Conservation (phyloP, 1,140 invertebrate species). For the Branchinecta lynchi region DNA sequence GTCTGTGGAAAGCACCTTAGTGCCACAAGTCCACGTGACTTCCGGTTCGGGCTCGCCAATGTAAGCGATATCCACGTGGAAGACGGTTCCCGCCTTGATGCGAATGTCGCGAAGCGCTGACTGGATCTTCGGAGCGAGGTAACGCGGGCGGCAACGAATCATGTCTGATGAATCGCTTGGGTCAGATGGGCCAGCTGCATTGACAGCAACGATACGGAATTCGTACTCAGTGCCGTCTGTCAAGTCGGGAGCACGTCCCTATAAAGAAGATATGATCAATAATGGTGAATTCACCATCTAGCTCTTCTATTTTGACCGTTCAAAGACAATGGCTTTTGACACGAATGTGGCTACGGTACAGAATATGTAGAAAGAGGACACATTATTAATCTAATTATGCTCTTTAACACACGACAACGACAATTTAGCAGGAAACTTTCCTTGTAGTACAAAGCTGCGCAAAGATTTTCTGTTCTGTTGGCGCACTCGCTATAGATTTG, state of each 20-base stretch:
- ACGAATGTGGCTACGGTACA: too few relatives aligned
- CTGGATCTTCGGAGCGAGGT: conserved; percentile 72
- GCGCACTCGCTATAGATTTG: too few relatives aligned
- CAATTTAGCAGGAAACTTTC: too few relatives aligned
- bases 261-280: neutral
- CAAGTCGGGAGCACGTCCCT: conserved; percentile 54
- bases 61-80: conserved; percentile 82
- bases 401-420: too few relatives aligned
- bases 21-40: conserved; percentile 64
- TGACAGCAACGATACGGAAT: conserved; percentile 87
- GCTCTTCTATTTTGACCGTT: too few relatives aligned
- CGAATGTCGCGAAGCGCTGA: conserved; percentile 71
- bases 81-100: conserved; percentile 78
- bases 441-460: too few relatives aligned
- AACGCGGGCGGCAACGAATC: conserved; percentile 68
- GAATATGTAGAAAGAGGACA: too few relatives aligned
- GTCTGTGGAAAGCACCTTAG: conserved; percentile 51
- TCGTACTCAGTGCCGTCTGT: conserved; percentile 89
- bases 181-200: conserved; percentile 86
- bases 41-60: conserved; percentile 76
- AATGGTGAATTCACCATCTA: too few relatives aligned
- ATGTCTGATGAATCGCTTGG: conserved; percentile 83
- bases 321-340: too few relatives aligned
- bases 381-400: too few relatives aligned
- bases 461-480: too few relatives aligned